These are phyloP conservation scores for Ypsolopha sequella DNA, from an alignment of 2,888 invertebrate species.

Conservation along the genomic window DNA sequence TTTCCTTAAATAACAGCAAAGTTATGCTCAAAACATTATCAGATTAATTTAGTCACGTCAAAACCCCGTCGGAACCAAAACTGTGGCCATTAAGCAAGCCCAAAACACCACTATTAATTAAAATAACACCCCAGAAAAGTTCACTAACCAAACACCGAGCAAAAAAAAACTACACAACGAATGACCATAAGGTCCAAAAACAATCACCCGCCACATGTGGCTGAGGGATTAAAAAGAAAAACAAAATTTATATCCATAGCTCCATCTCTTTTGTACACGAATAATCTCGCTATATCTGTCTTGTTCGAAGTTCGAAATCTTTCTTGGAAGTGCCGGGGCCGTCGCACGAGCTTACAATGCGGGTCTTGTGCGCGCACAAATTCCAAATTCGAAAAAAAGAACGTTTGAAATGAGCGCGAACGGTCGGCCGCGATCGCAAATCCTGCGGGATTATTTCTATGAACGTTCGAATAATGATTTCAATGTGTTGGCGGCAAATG, in stretches of 20 bases:
- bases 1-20: too few species aligned
- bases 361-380: conserved; percentile 61
- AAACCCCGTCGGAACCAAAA: too few species aligned
- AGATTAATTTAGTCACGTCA: too few species aligned
- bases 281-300: conserved; percentile 16
- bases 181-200: conserved; percentile 68
- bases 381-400: conserved; percentile 49
- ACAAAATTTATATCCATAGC: conserved; percentile 46
- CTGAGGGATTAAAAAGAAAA: conserved; percentile 64
- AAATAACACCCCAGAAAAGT: conserved; percentile 51
- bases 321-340: conserved; percentile 59
- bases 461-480: not conserved
- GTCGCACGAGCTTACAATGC: conserved; percentile 58
- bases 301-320: conserved; percentile 50
- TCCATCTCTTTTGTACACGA: conserved; percentile 20
- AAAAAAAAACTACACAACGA: conserved; percentile 27
- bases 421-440: not conserved
- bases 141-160: conserved; percentile 32
- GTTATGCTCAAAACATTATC: too few species aligned
- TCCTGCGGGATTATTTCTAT: not conserved
- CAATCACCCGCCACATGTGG: conserved; percentile 64
- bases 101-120: conserved; percentile 39
- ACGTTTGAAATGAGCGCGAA: conserved; percentile 22
- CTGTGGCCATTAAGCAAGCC: too few species aligned
- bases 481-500: not conserved